Percentiles rank a stretch among this genome's conserved stretches.
Evolutionary conservation across 2,888 invertebrate species (phyloP).

Genomic region (Dasysyrphus tricinctus): DNA sequence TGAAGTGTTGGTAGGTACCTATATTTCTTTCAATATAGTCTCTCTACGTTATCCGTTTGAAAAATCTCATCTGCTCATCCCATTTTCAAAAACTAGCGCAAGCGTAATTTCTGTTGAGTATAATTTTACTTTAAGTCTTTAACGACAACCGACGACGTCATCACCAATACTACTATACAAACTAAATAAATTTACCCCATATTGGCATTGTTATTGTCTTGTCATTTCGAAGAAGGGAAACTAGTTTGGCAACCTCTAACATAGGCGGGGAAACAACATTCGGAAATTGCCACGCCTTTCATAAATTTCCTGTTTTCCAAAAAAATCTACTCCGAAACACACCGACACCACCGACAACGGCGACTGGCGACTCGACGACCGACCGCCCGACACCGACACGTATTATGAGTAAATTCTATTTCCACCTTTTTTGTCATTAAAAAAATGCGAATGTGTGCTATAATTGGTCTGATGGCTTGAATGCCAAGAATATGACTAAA

Average conservation of each 20-base stretch:
- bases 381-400: background rate
- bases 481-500: conserved; percentile 3
- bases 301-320: conserved; percentile 29
- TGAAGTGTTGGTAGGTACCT: no score
- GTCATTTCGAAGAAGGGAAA: background rate
- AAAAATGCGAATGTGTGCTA: background rate
- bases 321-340: background rate
- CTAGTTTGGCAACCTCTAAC: conserved; percentile 18
- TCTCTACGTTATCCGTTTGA: background rate
- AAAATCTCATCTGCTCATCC: conserved; percentile 23
- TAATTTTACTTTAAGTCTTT: background rate
- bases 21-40: background rate
- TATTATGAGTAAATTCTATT: background rate
- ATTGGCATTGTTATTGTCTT: background rate
- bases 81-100: conserved; percentile 61
- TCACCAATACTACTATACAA: conserved; percentile 1
- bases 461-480: background rate
- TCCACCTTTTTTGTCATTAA: conserved; percentile 17
- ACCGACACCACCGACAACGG: background rate
- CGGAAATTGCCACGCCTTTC: conserved; percentile 24
- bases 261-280: conserved; percentile 17
- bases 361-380: background rate
- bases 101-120: conserved; percentile 46
- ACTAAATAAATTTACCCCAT: conserved; percentile 6
- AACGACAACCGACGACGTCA: conserved; percentile 8